phyloP scores from a whole-genome alignment of 2,888 invertebrate species.

The Mechanitis mazaeus region DNA sequence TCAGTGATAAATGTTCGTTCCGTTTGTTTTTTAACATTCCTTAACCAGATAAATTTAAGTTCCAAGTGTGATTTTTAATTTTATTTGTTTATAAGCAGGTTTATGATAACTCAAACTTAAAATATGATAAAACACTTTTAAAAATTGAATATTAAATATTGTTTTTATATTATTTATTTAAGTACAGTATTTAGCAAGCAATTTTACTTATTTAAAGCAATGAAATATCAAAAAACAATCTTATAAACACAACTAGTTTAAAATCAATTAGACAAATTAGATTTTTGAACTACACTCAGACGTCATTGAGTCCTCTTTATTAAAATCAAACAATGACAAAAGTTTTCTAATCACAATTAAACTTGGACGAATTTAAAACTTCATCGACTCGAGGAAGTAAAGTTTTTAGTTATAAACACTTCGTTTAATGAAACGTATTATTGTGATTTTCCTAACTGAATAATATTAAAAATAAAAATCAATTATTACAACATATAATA shows the following conservation, averaged over 20 bases:
- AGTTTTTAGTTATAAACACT: constrained; percentile 15
- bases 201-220: no score
- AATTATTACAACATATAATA: no score
- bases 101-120: no score
- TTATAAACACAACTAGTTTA: constrained; percentile 1
- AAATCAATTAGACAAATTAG: constrained; percentile 5
- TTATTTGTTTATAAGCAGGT: neutral
- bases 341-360: constrained; percentile 32
- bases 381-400: constrained; percentile 11
- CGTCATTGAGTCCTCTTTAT: constrained; percentile 22
- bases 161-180: no score
- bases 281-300: constrained; percentile 5
- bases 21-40: constrained; percentile 16
- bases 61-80: neutral
- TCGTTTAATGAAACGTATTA: constrained; percentile 13
- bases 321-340: constrained; percentile 29
- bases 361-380: constrained; percentile 24
- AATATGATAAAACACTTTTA: no score
- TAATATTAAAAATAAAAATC: neutral
- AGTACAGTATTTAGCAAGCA: no score
- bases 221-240: neutral
- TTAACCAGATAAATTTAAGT: constrained; percentile 2
- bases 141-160: no score
- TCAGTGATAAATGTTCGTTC: constrained; percentile 20
- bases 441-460: neutral